Evolutionary conservation across 1,140 invertebrate genomes (phyloP), one percentile per base, ranked within the genome.

Genomic region (Zaprionus vittiger): DNA sequence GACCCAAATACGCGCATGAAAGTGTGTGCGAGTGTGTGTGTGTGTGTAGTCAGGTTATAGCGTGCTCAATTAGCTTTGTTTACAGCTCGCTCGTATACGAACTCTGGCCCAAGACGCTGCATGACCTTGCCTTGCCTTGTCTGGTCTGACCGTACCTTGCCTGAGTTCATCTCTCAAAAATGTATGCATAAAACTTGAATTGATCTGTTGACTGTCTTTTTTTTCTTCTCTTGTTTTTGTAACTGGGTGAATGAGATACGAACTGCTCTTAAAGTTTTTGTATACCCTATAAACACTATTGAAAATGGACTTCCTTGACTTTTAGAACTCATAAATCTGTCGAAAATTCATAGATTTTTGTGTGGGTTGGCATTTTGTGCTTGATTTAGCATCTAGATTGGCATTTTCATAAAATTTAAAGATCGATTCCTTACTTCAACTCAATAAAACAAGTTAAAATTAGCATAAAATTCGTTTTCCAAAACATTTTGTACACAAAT

Each of bases 141-240:
- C 17, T 56, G 83, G 65, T 80, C 84, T 86, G 87, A 67, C 31
- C 26, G 60, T 60, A 38, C 34, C 60, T 54, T 74, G 56, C 6
- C 17, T 57, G 83, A 62, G 65, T 74, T 66, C 80, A 79, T 87
- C 61, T 65, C 55, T 70, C 47, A 56, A 73, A 86, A 86, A 78
- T 77, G 73, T 78, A 86, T 87, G 86, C 83, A 83, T 38, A 62
- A 86, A 89, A 83, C 70, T 73, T 62, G 70, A 73, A 77, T 81
- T 79, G 63, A 79, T 79, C 72, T 80, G 41, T 69, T 54, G 55
- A 52, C 65, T 66, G 67, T 68, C 70, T 55, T 75, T 56, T 38
- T 38, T 77, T 77, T 72, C 65, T 66, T 80, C 81, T 84, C 41
- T 17, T 38, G 37, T 80, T 80, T 81, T 80, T 76, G 64, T 81